A percentile compares a stretch with the other conserved stretches of the same genome.
Conservation (phyloP, 1,140 invertebrate species). For the Bombus superbus region DNA sequence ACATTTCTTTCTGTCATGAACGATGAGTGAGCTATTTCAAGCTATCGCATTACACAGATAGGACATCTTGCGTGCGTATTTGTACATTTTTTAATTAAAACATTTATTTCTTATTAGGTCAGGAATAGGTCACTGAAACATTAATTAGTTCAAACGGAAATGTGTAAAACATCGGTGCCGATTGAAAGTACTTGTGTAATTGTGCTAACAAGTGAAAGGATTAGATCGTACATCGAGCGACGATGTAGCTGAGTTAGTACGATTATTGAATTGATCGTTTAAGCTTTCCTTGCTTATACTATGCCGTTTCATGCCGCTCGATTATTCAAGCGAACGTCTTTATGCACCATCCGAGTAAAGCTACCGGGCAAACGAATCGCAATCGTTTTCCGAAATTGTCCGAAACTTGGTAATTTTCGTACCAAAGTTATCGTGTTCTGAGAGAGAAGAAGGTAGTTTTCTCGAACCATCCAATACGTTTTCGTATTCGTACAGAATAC, state of each 20-base stretch:
- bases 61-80: background rate
- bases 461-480: background rate
- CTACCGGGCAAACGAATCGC: too few relatives aligned
- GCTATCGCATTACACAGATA: background rate
- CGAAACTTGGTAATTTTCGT: background rate
- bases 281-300: background rate
- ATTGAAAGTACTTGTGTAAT: background rate
- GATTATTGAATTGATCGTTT: background rate
- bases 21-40: background rate
- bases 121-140: background rate
- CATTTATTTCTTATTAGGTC: background rate
- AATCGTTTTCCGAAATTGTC: too few relatives aligned
- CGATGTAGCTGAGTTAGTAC: background rate
- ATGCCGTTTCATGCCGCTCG: background rate
- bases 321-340: constrained; percentile 3
- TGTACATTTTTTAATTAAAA: background rate
- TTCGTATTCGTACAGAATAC: too few relatives aligned
- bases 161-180: background rate
- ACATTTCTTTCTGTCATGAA: background rate
- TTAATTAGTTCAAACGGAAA: background rate
- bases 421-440: too few relatives aligned
- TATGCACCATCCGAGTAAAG: background rate
- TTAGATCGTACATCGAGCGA: background rate
- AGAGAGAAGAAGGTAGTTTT: background rate
- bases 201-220: background rate